Evolutionary conservation across 2,113 vertebrate genomes (phyloP).

Genomic region (Gila orcuttii): DNA sequence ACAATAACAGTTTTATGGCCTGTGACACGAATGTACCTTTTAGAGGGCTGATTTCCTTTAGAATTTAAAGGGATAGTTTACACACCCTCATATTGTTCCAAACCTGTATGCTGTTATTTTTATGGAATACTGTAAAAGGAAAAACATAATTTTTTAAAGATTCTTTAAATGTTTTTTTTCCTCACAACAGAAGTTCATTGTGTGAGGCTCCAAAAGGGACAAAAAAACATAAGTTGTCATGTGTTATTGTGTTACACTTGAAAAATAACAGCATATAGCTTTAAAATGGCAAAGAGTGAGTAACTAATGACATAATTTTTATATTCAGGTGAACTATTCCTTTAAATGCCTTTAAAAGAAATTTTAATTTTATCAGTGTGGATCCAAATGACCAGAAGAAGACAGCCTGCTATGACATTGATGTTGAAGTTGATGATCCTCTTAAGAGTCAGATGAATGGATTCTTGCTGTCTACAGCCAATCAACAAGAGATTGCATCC

Average conservation of each 20-base stretch:
- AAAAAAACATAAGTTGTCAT: neutral
- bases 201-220: neutral
- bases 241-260: neutral
- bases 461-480: conserved; percentile 97
- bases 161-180: neutral
- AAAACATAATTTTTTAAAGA: too few species aligned
- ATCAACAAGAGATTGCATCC: conserved; percentile 97
- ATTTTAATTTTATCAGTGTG: conserved; percentile 76
- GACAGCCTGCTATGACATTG: conserved; percentile 98
- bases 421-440: conserved; percentile 97
- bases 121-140: neutral
- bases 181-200: neutral
- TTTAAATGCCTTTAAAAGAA: conserved; percentile 9
- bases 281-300: neutral
- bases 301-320: neutral
- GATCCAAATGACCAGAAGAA: conserved; percentile 99
- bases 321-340: neutral
- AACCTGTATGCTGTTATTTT: neutral
- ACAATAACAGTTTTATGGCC: neutral
- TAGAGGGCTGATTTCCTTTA: neutral
- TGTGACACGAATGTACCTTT: neutral
- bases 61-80: neutral
- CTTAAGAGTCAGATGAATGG: conserved; percentile 98
- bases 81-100: neutral
- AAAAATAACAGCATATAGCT: neutral